Percentiles rank a stretch among this genome's conserved stretches.
Conservation (phyloP, 1,140 invertebrate genomes). For the Cotesia chilonis region DNA sequence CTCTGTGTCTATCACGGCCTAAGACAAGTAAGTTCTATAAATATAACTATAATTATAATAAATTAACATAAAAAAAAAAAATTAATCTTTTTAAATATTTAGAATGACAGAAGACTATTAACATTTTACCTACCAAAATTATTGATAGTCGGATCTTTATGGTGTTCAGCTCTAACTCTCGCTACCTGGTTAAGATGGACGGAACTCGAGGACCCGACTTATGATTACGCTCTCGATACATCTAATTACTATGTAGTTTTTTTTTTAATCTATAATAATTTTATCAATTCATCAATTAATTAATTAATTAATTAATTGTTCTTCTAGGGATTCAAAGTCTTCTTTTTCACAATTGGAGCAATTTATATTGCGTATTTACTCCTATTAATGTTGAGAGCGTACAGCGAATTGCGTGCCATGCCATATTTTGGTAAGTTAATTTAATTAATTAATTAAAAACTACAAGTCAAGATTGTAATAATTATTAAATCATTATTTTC, state of each 20-base stretch:
- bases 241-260: conserved; percentile 84
- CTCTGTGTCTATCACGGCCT: conserved; percentile 93
- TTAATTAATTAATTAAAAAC: conserved; percentile 16
- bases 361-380: conserved; percentile 88
- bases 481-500: conserved; percentile 33
- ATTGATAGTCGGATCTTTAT: conserved; percentile 85
- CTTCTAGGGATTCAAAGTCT: conserved; percentile 83
- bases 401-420: conserved; percentile 94
- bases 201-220: conserved; percentile 90
- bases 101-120: conserved; percentile 86
- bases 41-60: not conserved
- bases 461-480: not conserved
- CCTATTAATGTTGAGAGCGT: conserved; percentile 86
- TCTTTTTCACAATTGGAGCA: conserved; percentile 86
- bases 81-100: conserved; percentile 24
- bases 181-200: conserved; percentile 91
- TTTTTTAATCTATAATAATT: not conserved
- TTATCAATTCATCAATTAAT: not conserved
- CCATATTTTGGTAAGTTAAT: conserved; percentile 87
- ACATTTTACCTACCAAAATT: conserved; percentile 94
- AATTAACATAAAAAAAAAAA: conserved; percentile 5
- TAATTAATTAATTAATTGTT: conserved; percentile 29
- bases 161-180: conserved; percentile 85
- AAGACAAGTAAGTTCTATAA: conserved; percentile 74
- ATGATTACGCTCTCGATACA: conserved; percentile 89